Evolutionary conservation across 2,113 vertebrate species (phyloP), one percentile per base, ranked within the genome.

Genomic region (Mormoops blainvillei): DNA sequence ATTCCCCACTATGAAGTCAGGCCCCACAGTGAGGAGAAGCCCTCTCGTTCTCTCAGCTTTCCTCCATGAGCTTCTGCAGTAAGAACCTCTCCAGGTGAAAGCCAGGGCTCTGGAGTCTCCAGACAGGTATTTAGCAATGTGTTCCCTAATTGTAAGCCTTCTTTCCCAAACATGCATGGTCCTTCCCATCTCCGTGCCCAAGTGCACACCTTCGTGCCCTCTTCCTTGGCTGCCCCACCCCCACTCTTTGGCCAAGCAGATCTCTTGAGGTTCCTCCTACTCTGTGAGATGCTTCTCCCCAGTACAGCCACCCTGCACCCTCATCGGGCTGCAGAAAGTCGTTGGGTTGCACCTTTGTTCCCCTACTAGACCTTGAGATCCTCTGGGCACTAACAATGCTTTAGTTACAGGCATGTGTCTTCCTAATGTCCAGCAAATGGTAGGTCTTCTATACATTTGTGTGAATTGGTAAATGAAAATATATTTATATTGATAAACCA

Each of bases 401-500:
- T 77, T 56, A 48, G 56, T 70, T 33, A 52, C 48, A 91, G 16
- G 24, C 36, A 8, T 24, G 28, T 73, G 19, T 71, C n/a, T 89
- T 26, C 71, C 43, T 38, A 31, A 63, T 11, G 13, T 36, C 74
- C 33, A 65, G 48, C 11, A 52, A 58, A 82, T 0, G n/a, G 71
- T 31, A 82, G 56, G 33, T 73, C 73, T 90, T 86, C 73, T 56
- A 13, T 19, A 87, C 4, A 67, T 26, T 56, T 82, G 19, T 73
- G 48, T 56, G 54, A 81, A 58, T n/a, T 65, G 19, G 22, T 87
- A 38, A 90, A n/a, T 58, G 67, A 87, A 96, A 86, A n/a, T 80
- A 9, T 13, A 85, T 67, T 80, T 73, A 65, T 36, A 28, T 22
- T 41, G 65, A 74, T 86, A 26, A 68, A 22, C 33, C 73, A 1